Evolutionary conservation across 2,888 invertebrate genomes (phyloP), one percentile per base, ranked within the genome.

Genomic region (Morinoia aosen): DNA sequence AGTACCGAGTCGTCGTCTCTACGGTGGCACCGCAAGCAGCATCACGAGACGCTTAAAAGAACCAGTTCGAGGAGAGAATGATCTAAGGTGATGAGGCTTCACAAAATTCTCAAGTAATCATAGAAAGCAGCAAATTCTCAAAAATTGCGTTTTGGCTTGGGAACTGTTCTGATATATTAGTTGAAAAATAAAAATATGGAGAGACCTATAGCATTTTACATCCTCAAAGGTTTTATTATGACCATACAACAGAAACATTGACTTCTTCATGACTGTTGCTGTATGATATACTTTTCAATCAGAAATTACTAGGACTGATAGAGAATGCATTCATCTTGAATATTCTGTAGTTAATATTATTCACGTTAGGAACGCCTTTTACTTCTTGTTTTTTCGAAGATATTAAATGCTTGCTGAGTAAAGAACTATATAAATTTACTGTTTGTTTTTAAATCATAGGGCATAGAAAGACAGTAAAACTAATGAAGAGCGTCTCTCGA

Each of bases 1-100:
- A 90, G 90, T 90, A 90, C 90, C 40, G 90, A 48, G 90, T 76
- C 76, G 61, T 88, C 88, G 90, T 48, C 90, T 90, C 33, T 4
- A 10, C 48, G 3, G 39, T 39, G 48, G 90, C 90, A 40, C 40
- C 90, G 90, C 40, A 90, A 90, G 90, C 90, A 90, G 90, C 90
- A 90, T 90, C 90, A 48, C 90, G 40, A 48, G 40, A 90, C 90
- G 14, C 90, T 39, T 11, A 48, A 33, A 90, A 40, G 90, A 76
- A 25, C 10, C 76, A 76, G 25, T 19, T 76, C 76, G 76, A 76
- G 76, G 76, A 76, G 76, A 33, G 76, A 76, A 76, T 25, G 76
- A 76, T 33, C 76, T 16, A 3, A 76, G 76, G 76, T 76, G 76
- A 10, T 19, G 76, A 33, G 33, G 25, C 33, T 76, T 33, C 76